phyloP scores from a whole-genome alignment of 2,113 vertebrate species.

The western clawed frog (Xenopus tropicalis) region UCB_Xtro_10.0 CM004447.2:125531001-125531500 shows the following conservation, averaged over 20 bases:
- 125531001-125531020: not conserved
- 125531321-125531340: too few species aligned
- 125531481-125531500: constrained; percentile 78
- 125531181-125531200: not conserved
- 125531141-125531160: constrained; percentile 72
- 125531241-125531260: too few species aligned
- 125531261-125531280: too few species aligned
- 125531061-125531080: constrained; percentile 76
- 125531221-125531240: too few species aligned
- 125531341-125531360: too few species aligned
- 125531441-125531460: constrained; percentile 70
- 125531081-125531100: constrained; percentile 79
- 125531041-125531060: constrained; percentile 84
- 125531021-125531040: constrained; percentile 74
- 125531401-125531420: constrained; percentile 47
- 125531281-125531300: too few species aligned
- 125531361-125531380: too few species aligned
- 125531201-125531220: not conserved
- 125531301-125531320: too few species aligned
- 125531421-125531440: constrained; percentile 80
- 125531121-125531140: constrained; percentile 74
- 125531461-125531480: constrained; percentile 78
- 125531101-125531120: constrained; percentile 79
- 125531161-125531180: not conserved
- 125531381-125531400: not conserved